phyloP scores from a whole-genome alignment of 2,113 vertebrate genomes.

The Pseudorasbora parva region DNA sequence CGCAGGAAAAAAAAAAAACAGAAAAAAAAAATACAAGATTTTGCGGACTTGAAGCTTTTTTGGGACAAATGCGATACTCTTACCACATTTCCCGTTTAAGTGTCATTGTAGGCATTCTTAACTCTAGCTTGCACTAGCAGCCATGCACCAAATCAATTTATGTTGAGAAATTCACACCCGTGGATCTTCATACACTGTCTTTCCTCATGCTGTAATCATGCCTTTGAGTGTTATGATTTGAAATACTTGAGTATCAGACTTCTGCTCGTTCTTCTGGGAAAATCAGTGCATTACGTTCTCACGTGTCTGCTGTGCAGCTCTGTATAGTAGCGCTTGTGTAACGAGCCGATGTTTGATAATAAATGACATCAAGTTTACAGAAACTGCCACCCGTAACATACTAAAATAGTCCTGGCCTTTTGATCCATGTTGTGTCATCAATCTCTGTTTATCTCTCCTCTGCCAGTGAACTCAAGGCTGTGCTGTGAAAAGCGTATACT shows the following conservation, averaged over 20 bases:
- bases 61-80: neutral
- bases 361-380: conserved; percentile 21
- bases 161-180: neutral
- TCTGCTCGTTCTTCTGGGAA: conserved; percentile 7
- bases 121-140: conserved; percentile 38
- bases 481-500: conserved; percentile 72
- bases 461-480: conserved; percentile 59
- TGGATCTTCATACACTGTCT: neutral
- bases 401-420: neutral
- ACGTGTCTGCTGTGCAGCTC: conserved; percentile 12
- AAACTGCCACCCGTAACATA: conserved; percentile 5
- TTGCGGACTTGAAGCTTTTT: conserved; percentile 9
- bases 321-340: neutral
- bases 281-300: neutral
- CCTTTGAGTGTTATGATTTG: conserved; percentile 23
- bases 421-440: neutral
- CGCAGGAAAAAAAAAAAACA: neutral
- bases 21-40: neutral
- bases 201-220: conserved; percentile 8
- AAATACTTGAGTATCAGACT: conserved; percentile 23
- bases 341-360: neutral
- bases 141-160: conserved; percentile 23
- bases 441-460: conserved; percentile 37
- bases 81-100: neutral
- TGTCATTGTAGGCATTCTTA: neutral